Conservation (phyloP, 2,797 vertebrate genomes). For the Myotis findleyi region DNA sequence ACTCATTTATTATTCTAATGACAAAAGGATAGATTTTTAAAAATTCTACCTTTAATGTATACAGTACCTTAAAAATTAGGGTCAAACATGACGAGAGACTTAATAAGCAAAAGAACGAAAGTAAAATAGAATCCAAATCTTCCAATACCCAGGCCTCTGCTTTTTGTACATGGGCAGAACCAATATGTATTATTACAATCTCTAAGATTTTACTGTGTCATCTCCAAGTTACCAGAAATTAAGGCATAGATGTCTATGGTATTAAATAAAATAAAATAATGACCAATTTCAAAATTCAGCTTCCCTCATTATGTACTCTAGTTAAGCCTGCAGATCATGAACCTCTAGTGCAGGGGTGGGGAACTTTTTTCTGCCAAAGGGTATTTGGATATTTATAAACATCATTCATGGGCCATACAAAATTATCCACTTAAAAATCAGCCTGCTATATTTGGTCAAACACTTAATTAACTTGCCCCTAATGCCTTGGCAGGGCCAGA, state of each 20-base stretch:
- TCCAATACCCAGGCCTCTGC: background rate
- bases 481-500: no score
- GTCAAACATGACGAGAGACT: background rate
- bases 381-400: no score
- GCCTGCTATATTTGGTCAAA: no score
- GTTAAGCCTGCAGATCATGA: background rate
- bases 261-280: slow-evolving; percentile 41
- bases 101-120: background rate
- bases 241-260: background rate
- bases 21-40: slow-evolving; percentile 17
- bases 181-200: background rate
- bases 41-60: slow-evolving; percentile 20
- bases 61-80: slow-evolving; percentile 14
- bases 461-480: no score
- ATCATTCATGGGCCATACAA: no score
- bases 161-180: slow-evolving; percentile 2
- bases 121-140: background rate
- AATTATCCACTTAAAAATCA: no score
- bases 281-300: slow-evolving; percentile 24
- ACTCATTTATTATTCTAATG: slow-evolving; percentile 21
- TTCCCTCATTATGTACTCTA: background rate
- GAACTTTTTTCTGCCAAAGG: no score
- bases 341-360: background rate
- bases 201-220: slow-evolving; percentile 14
- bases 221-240: background rate